phyloP scores from a whole-genome alignment of 1,140 invertebrate species.

The Papilio dardanus region DNA sequence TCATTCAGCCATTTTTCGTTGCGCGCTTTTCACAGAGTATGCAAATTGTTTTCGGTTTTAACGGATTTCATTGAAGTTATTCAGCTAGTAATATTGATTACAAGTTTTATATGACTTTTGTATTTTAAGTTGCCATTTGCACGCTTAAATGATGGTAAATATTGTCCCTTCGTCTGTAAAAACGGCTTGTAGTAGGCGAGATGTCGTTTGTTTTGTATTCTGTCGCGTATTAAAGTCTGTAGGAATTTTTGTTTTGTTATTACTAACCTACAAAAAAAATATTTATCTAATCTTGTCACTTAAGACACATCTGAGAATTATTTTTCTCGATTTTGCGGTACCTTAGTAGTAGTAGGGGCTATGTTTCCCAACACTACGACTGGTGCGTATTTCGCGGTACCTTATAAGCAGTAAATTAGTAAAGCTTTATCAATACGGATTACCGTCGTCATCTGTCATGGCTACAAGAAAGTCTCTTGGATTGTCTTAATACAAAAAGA shows the following conservation, averaged over 20 bases:
- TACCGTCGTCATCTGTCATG: background rate
- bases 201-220: too few species aligned
- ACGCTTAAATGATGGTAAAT: too few species aligned
- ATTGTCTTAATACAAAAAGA: background rate
- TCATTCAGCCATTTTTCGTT: slow-evolving; percentile 52
- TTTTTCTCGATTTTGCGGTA: too few species aligned
- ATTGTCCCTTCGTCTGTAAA: too few species aligned
- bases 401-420: background rate
- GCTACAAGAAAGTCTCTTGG: background rate
- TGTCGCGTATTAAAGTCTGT: too few species aligned
- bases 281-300: background rate
- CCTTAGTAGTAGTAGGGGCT: background rate
- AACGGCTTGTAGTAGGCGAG: background rate
- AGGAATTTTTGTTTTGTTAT: background rate
- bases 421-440: background rate
- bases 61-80: background rate
- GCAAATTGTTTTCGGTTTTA: slow-evolving; percentile 9
- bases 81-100: background rate
- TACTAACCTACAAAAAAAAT: background rate
- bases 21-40: slow-evolving; percentile 44
- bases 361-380: too few species aligned
- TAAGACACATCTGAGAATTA: background rate
- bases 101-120: background rate
- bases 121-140: too few species aligned
- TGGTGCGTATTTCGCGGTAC: too few species aligned